Base-by-base conservation (phyloP, 35 echinoderm and acorn worm genomes). In the Holothuria glaberrima region DNA sequence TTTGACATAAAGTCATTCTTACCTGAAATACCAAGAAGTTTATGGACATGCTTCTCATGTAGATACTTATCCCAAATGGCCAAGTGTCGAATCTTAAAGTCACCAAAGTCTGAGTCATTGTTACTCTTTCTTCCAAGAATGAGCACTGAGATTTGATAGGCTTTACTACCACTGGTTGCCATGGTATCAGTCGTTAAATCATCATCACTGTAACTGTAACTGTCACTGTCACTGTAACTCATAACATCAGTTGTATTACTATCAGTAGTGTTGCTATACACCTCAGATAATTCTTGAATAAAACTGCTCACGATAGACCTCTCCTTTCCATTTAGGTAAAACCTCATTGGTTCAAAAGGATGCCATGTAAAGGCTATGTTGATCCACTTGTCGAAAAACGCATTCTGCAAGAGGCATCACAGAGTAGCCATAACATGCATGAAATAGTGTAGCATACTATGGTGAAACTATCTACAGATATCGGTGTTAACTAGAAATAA, bases 361-460 rank as follows among this genome's bases (percentile, higher is more conserved):
- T 93, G 92, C 92, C 92, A 97, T 5, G 92, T 91, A 19, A 97
- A 66, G 26, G 95, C 95, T 6, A 97, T 66, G 85, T 97, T 97
- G 22, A 65, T 91, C 95, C 95, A 97, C 21, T 0, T 16, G 28
- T 82, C 48, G 4, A 60, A 28, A 50, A 60, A 82, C 6, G n/a
- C 57, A 58, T 35, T 27, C 79, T 82, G 46, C 16, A 82, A 29
- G 50, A 82, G 21, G 16, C 1, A 54, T 54, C 1, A 14, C 50
- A 14, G 50, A 54, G 36, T 4, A 41, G 7, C 7, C 2, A 41
- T 41, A 41, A 41, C 7, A 4, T 41, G 36, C n/a, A 41, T 41
- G 36, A 7, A 41, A 41, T 4, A 7, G 7, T 41, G 7, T 41
- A 41, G 2, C 7, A 4, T 41, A 7, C 36, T 4, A 41, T 7